Evolutionary conservation across 2,797 vertebrate species (phyloP), one percentile per base, ranked within the genome.

Genomic region (Erpetoichthys calabaricus): DNA sequence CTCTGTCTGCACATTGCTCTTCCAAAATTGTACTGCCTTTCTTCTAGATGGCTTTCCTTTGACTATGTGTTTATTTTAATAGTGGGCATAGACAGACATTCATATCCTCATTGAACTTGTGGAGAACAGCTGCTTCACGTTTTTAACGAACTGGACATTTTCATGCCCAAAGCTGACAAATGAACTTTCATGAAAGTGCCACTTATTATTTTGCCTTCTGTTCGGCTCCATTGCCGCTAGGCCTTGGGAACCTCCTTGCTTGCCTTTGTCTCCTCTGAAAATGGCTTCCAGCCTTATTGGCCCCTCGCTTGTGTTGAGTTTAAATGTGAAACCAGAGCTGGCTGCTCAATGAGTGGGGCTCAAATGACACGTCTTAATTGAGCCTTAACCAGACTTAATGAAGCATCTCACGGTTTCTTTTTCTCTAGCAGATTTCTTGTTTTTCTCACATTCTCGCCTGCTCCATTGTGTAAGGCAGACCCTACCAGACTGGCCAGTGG

Each of bases 181-280:
- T 65, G 57, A 70, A 68, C 68, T 72, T 73, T 69, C 62, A 65
- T 73, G 70, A 67, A 62, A 67, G 60, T 59, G 53, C 60, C 63
- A 60, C 52, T 45, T 47, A 0, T 4, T 64, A 5, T 9, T 53
- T 53, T 59, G 25, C 25, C n/a, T 49, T 49, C 47, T 49, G 3
- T 49, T 7, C n/a, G 6, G 47, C 47, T 49, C 7, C 47, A 7
- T 47, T 25, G 25, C 25, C 25, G 25, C 25, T 25, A 25, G 25
- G 25, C 25, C 25, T 25, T 25, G 25, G 25, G 25, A 25, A 25
- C 25, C 25, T 25, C 25, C 25, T 25, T 25, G 25, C 25, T 25
- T n/a, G n/a, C 7, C n/a, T 49, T 49, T 7, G 7, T 49, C n/a
- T 7, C 47, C 47, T n/a, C 46, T 47, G 4, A 49, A 49, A 49